These are phyloP conservation scores for Pseudorasbora parva DNA, from an alignment of 2,113 vertebrate species.

Conservation along the genomic window DNA sequence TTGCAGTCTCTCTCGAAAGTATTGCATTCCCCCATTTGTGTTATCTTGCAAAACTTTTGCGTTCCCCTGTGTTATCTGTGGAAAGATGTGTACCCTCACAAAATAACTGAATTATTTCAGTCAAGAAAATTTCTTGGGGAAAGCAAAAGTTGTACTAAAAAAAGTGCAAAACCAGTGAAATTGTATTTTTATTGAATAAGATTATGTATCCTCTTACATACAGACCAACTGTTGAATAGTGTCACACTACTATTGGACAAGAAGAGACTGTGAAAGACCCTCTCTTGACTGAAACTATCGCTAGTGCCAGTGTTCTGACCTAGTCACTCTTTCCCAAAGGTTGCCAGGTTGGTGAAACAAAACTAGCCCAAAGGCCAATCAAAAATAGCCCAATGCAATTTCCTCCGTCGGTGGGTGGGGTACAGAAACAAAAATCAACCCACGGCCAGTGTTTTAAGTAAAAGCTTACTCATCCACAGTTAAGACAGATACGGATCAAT, in stretches of 20 bases:
- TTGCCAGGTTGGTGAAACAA: too few species aligned
- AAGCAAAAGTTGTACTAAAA: too few species aligned
- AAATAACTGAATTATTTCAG: not conserved
- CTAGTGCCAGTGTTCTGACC: constrained; percentile 56
- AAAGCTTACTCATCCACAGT: constrained; percentile 50
- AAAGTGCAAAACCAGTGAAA: too few species aligned
- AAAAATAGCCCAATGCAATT: too few species aligned
- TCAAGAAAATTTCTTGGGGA: not conserved
- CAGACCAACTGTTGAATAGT: not conserved
- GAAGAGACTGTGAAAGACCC: not conserved
- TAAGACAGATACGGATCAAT: constrained; percentile 60
- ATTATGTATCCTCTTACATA: constrained; percentile 5
- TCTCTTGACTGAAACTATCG: constrained; percentile 67
- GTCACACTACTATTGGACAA: not conserved
- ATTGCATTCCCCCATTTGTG: not conserved
- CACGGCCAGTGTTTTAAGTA: too few species aligned
- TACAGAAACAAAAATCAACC: too few species aligned
- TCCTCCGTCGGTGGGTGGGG: too few species aligned
- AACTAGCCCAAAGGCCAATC: too few species aligned
- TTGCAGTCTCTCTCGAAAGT: not conserved
- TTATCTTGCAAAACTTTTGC: not conserved
- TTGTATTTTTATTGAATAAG: constrained; percentile 11
- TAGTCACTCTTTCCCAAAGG: constrained; percentile 53
- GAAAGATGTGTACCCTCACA: too few species aligned
- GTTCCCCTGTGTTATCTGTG: too few species aligned